phyloP scores from a whole-genome alignment of 2,113 vertebrate species.

The Amblyornis subalaris region DNA sequence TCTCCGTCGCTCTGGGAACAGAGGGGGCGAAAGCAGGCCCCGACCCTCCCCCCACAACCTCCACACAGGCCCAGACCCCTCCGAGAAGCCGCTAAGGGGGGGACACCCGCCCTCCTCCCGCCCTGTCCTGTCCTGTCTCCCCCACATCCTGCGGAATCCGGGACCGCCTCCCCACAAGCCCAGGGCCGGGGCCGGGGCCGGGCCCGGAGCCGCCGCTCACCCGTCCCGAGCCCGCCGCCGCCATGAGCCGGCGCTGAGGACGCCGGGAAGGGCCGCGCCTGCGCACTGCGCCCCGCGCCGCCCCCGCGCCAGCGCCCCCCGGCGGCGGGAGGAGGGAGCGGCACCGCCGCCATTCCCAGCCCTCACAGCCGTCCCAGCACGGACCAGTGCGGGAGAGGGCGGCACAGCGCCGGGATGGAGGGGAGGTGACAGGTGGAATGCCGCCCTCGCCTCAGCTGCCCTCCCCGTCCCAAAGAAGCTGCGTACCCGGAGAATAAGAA shows the following conservation, averaged over 20 bases:
- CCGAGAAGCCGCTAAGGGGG: neutral
- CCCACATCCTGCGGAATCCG: neutral
- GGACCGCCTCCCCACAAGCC: neutral
- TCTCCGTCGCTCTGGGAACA: neutral
- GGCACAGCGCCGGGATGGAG: neutral
- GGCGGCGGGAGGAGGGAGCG: neutral
- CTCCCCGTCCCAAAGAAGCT: neutral
- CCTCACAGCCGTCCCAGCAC: accelerated
- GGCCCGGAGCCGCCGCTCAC: neutral
- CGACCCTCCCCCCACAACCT: too few relatives aligned
- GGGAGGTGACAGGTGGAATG: accelerated
- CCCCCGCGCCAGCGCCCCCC: neutral
- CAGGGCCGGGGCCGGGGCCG: neutral
- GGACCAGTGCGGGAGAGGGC: neutral
- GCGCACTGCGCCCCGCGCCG: neutral
- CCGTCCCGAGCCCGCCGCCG: neutral
- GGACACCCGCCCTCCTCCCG: accelerated
- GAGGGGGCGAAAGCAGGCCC: neutral
- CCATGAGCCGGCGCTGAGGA: constrained; percentile 23
- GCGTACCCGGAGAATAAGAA: accelerated
- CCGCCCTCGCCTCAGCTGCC: neutral
- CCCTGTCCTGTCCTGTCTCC: too few relatives aligned
- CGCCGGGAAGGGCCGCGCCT: neutral
- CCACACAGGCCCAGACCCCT: neutral
- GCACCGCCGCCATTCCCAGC: neutral